Conservation (phyloP, 2,888 invertebrate genomes). For the Ptilodon capucinus region DNA sequence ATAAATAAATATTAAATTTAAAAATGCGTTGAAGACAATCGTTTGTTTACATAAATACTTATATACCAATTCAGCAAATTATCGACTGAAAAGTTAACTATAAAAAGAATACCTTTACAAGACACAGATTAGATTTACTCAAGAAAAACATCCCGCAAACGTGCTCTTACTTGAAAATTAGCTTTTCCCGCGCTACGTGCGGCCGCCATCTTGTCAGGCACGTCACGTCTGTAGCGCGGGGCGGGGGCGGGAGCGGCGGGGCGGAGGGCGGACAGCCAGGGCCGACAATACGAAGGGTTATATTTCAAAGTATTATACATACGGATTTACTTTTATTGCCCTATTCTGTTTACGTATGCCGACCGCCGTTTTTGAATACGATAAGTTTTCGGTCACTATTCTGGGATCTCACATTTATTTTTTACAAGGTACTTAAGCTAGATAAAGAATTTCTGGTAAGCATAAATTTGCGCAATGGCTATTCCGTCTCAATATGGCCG, state of each 20-base stretch:
- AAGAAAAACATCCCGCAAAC: slow-evolving; percentile 6
- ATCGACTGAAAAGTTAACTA: too few species aligned
- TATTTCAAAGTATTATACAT: slow-evolving; percentile 34
- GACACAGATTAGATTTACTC: slow-evolving; percentile 4
- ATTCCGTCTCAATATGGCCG: too few species aligned
- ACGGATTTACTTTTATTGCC: slow-evolving; percentile 27
- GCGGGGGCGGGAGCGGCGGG: neutral
- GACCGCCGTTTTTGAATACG: slow-evolving; percentile 2
- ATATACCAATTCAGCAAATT: too few species aligned
- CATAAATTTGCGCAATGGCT: too few species aligned
- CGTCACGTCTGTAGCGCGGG: slow-evolving; percentile 15
- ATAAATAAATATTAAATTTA: too few species aligned
- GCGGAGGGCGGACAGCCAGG: slow-evolving; percentile 6
- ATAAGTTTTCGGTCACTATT: neutral
- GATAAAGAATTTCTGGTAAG: too few species aligned
- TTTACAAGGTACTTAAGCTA: neutral
- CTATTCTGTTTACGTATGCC: slow-evolving; percentile 17
- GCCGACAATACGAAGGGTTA: slow-evolving; percentile 27
- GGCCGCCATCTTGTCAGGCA: slow-evolving; percentile 18
- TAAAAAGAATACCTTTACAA: neutral
- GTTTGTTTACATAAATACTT: too few species aligned
- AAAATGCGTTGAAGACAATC: too few species aligned
- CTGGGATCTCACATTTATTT: neutral
- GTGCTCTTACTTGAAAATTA: slow-evolving; percentile 4
- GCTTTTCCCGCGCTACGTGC: slow-evolving; percentile 11